Base-by-base conservation (phyloP, 2,113 vertebrate genomes). In the Pyxicephalus adspersus region DNA sequence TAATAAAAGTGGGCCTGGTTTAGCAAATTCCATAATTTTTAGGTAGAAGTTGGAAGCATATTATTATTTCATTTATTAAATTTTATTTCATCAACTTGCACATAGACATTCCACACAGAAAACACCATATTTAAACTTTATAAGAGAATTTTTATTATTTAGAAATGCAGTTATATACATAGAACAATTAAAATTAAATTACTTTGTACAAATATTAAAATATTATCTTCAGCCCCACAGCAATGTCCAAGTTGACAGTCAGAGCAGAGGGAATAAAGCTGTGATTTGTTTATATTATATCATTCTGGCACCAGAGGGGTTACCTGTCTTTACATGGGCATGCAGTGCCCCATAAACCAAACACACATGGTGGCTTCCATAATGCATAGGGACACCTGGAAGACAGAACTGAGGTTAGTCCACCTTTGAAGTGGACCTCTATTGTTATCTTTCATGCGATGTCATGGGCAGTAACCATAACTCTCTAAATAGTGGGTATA, bases 131-230 rank as follows among this genome's bases (percentile, higher is more conserved):
- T 58, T 58, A 22, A 38, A 66, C 55, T 66, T 78, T 73, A 80
- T 61, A 70, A 58, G 52, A 96, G 98, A 96, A 93, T 95, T 96
- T 90, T 94, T 91, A 95, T 98, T 98, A 98, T 96, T 99, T 97
- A 99, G 96, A 99, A 99, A 95, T 94, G 92, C 94, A 97, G 96
- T 96, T 99, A 99, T 98, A 96, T 98, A 98, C 97, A 98, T 94
- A 96, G 96, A 92, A 94, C 92, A 94, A 94, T 94, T 96, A 95
- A 94, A 96, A 95, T 97, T 98, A 99, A 99, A 98, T 99, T 98
- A 96, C 95, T 99, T 98, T 99, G 93, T 99, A 99, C 98, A 99
- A 99, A 99, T 98, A 98, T 98, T 99, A 99, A 99, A 99, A 99
- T 98, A 97, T 95, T 96, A 98, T 99, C 92, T 96, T 97, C 95